Evolutionary conservation across 2,797 vertebrate species (phyloP), one percentile per base, ranked within the genome.

Genomic region (Choloepus didactylus): DNA sequence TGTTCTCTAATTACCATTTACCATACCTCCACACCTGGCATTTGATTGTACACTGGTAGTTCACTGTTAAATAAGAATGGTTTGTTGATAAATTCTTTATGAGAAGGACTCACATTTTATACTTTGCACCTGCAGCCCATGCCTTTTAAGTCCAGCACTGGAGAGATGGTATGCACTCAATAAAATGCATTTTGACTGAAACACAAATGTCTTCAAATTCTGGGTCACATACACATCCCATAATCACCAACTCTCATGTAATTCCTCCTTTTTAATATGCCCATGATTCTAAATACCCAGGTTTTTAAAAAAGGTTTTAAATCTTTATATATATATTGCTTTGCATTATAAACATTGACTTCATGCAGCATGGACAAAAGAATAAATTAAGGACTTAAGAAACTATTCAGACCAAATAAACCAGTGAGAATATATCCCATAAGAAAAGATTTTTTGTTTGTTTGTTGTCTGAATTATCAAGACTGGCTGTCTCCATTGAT

Each of bases 351-450:
- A 44, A 51, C 70, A 75, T 54, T 60, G 41, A 91, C 81, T 96
- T 89, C 25, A 81, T 73, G 54, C 5, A 80, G 38, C 41, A 23
- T 76, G 79, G 41, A 89, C 67, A 94, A 95, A 97, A 96, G 90
- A 92, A 92, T 91, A 94, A 85, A 93, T 95, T 87, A 95, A 62
- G 94, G 56, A 73, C 85, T 70, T 76, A 93, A 91, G 88, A 95
- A 89, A 90, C 46, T 83, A 76, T 64, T 93, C 89, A 84, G 51
- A 94, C 5, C 72, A 88, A 80, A 94, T 88, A 96, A 95, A 64
- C 23, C 72, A 83, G 76, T n/a, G 81, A 89, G 82, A 83, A 64
- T 56, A 87, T 41, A 38, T 92, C 85, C 49, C 90, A 91, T 5
- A 62, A 93, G 93, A 95, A 95, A 96, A 81, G n/a, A 66, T 85